Evolutionary conservation across 2,113 vertebrate species (phyloP), one percentile per base, ranked within the genome.

Genomic region (Erythrocebus patas): DNA sequence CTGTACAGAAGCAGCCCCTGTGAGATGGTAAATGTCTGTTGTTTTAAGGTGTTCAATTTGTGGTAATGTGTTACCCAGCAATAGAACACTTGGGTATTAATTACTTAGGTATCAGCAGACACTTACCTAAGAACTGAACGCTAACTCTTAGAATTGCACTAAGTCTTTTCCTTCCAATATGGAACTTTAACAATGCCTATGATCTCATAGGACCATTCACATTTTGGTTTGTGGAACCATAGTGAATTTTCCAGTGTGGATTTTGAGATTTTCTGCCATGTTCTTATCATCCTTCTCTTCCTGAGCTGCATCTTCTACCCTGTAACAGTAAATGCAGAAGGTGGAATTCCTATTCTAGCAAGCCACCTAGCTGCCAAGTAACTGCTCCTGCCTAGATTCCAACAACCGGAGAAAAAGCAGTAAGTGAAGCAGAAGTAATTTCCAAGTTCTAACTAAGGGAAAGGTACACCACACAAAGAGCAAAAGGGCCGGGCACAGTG

Each of bases 161-260:
- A 64, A 57, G 78, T 81, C 64, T 75, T 70, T 89, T 88, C 82
- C 83, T 94, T 94, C 92, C 93, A 90, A 84, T 91, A 93, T 95
- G 92, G 82, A 97, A 96, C 89, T 76, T 75, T 40, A 76, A 91
- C 94, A 91, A 79, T 32, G 57, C 57, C 55, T 96, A 13, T 90
- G 35, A 79, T 40, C 73, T 89, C 79, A 57, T 12, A 18, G 6
- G n/a, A 52, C 35, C 68, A 43, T 83, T 93, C 59, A 61, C 52
- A 68, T 59, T 68, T 93, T 50, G 55, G 57, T 50, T 20, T 86
- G 43, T 79, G 79, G n/a, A 70, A 76, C 14, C 48, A 78, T 16
- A 52, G 38, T 17, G 23, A 30, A 30, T 70, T 88, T 91, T 52
- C 66, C 13, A 43, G 30, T 27, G 10, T 85, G 48, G 16, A 55